Percentiles rank a stretch among this genome's conserved stretches.
phyloP scores from a whole-genome alignment of 2,797 vertebrate genomes.

The Pteropus rufus region DNA sequence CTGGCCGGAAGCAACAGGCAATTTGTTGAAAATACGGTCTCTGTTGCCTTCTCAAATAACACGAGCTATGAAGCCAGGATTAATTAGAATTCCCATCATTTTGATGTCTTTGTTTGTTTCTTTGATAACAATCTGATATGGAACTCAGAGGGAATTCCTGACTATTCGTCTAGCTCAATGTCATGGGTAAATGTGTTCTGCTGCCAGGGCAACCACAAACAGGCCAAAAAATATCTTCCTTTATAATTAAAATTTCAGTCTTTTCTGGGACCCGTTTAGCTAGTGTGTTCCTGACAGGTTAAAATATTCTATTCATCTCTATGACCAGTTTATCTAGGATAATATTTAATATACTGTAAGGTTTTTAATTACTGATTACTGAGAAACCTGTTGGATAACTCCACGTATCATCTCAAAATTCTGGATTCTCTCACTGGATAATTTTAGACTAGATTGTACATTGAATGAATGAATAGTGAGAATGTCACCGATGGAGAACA shows the following conservation, averaged over 20 bases:
- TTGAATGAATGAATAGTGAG: background rate
- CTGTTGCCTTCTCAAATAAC: background rate
- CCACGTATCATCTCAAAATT: background rate
- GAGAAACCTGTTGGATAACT: background rate
- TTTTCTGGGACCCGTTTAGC: background rate
- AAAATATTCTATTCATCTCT: background rate
- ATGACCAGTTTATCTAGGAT: background rate
- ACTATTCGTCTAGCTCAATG: background rate
- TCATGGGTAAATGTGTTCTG: background rate
- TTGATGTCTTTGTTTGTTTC: background rate
- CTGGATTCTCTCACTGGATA: background rate
- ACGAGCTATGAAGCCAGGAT: background rate
- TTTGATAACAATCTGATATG: background rate
- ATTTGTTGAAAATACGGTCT: background rate
- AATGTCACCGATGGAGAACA: background rate
- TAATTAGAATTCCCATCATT: background rate
- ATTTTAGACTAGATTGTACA: background rate
- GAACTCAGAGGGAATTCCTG: background rate
- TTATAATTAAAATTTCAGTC: background rate
- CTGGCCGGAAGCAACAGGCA: background rate
- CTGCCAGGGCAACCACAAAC: background rate
- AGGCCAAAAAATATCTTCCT: background rate
- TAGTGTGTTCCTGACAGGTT: background rate
- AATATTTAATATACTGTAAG: background rate
- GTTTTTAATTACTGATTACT: background rate